Conservation (phyloP, 2,797 vertebrate species). For the Adelosebastes latens region DNA sequence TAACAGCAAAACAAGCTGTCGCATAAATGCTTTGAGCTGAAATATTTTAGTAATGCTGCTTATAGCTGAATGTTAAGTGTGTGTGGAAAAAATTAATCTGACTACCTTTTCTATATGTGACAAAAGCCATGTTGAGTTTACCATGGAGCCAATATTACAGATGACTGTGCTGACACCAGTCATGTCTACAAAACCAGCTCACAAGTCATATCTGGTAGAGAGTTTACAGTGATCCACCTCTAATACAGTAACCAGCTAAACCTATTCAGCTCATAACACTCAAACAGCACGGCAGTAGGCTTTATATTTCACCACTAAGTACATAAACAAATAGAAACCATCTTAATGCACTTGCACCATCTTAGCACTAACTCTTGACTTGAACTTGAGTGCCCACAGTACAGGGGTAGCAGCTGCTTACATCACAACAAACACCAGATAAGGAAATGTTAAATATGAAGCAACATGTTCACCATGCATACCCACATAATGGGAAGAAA, state of each 20-base stretch:
- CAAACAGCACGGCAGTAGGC: background rate
- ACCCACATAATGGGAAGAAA: no score
- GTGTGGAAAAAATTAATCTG: background rate
- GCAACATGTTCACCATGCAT: no score
- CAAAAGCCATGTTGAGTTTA: background rate
- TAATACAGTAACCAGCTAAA: background rate
- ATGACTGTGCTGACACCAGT: background rate
- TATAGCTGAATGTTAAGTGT: background rate
- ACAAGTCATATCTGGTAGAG: background rate
- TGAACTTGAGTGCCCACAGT: no score
- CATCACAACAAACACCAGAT: no score
- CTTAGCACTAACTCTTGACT: no score
- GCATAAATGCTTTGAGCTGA: background rate
- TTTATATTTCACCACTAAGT: background rate
- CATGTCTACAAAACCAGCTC: background rate
- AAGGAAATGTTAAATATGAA: no score
- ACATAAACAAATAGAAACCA: background rate
- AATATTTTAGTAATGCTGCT: background rate
- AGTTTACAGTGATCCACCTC: background rate
- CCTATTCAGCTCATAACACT: background rate
- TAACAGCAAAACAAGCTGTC: background rate
- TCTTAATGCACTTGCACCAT: background rate
- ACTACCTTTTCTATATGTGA: background rate
- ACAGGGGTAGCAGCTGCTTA: no score
- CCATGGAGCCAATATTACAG: background rate